Evolutionary conservation across 2,888 invertebrate species (phyloP), one percentile per base, ranked within the genome.

Genomic region (Notocelia uddmanniana): DNA sequence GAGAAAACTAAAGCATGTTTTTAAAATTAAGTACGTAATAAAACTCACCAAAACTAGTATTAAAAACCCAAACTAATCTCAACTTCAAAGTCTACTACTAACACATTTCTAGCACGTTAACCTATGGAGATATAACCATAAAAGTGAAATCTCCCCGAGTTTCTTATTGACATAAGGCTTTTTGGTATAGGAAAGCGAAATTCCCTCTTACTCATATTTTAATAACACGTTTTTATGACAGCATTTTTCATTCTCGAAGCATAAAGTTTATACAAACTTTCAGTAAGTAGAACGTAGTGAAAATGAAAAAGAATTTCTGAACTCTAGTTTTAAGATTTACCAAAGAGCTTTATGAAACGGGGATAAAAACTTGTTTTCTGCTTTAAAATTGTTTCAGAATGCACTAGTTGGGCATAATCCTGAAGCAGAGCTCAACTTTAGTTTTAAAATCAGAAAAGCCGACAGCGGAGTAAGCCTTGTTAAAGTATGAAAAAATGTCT

Each of bases 321-420:
- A 71, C 54, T 48, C 34, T 48, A 67, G 52, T 66, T 64, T 66
- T 48, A 71, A 67, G 71, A 71, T 67, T 71, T 67, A 45, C 59
- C 41, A 69, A 55, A 69, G 62, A 71, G 59, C 67, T 45, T 23
- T 60, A 48, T 59, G 50, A 60, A 54, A 21, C 54, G 50, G 21
- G 54, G 54, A 67, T 54, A 45, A 67, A 55, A 58, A 64, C 37
- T 70, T 64, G 41, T 37, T 52, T 64, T 64, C 23, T 66, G 75
- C 75, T 79, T 83, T 82, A 85, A 88, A 90, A 86, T 86, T 82
- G 85, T 89, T 83, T 82, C 87, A 85, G 85, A 81, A 81, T 81
- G 85, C 81, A 80, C 80, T 80, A 74, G 45, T 45, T 79, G 77
- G 79, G 86, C 87, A 48, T 86, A 89, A 90, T 88, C 89, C 87